Evolutionary conservation across 1,140 invertebrate genomes (phyloP), one percentile per base, ranked within the genome.

Genomic region (Listronotus oregonensis): DNA sequence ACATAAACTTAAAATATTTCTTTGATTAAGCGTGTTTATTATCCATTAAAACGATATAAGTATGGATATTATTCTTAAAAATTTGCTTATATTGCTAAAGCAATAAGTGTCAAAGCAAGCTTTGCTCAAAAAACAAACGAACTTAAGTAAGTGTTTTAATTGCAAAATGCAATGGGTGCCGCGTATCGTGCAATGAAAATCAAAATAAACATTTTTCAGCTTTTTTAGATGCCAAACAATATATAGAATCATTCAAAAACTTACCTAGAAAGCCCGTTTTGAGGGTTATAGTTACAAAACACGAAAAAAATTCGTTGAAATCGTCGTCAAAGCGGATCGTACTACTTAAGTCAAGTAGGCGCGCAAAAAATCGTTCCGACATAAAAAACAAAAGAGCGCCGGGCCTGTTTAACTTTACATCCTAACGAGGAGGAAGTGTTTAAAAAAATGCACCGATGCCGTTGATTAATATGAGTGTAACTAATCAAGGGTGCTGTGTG

Each of bases 401-500:
- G 18, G 10, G 18, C 12, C 32, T 11, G 3, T 31, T 12, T 15
- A 18, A 21, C 32, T 52, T 37, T 11, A 55, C 52, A 55, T 55
- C 27, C 50, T 52, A 52, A 39, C 44, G 32, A 55, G 46, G 27
- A 63, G 50, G 40, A 63, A 63, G 42, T 54, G 32, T 44, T 8
- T 14, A 37, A 63, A 54, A n/a, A 54, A 46, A 11, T 52, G 62
- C 55, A 56, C 54, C 62, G 62, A 18, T 14, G 31, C n/a, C 6
- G 34, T 50, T 64, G 39, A 64, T 56, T 57, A 57, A 49, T 43
- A 39, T 31, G 62, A 55, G 62, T 46, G 15, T 37, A 40, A 51
- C 61, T 64, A 64, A 64, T 68, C 61, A 61, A 68, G 67, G 62
- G 62, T 64, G 61, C 61, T 21, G 15, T 40, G 46, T 34, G 21